Base-by-base conservation (phyloP, 2,888 invertebrate species). In the Nycteola revayana region DNA sequence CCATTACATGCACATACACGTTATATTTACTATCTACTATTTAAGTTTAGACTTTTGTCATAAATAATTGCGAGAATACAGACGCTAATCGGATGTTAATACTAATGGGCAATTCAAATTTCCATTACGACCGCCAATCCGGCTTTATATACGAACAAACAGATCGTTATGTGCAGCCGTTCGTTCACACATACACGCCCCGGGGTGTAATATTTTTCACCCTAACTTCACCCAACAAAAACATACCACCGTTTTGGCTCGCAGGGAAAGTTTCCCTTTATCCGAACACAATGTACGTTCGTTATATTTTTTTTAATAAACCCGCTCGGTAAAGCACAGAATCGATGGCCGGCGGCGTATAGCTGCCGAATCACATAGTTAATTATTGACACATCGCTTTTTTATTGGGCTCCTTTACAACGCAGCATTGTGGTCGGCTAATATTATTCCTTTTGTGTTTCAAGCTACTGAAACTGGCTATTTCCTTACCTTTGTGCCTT, bases 381-480 rank as follows among this genome's bases (percentile, higher is more conserved):
- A 87, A 87, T 87, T 86, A 87, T 86, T 83, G 86, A 86, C 86
- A 84, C 86, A 84, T 85, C 86, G 84, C 82, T 79, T 84, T 85
- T 81, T 85, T 82, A 73, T 71, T 63, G 66, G 61, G 60, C 49
- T 64, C 56, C 51, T 60, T 48, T 53, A 51, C 55, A 63, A 64
- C 60, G 60, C 55, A 43, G 64, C 70, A 73, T 81, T 81, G 80
- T 80, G 73, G 73, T 63, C 49, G 67, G 52, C 72, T 73, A 73
- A 77, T 75, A 72, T 72, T 73, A 72, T 75, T 64, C 66, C 71
- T 60, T 71, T 76, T 79, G 74, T 76, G 54, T 36, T 31, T 22
- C 32, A 42, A 30, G 36, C 35, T 44, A 41, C 64, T 66, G 66
- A 65, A 82, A 76, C 71, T 72, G 79, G 70, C 77, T 75, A 70